Evolutionary conservation across 2,888 invertebrate genomes (phyloP).

Genomic region (Lasioglossum pauxillum): DNA sequence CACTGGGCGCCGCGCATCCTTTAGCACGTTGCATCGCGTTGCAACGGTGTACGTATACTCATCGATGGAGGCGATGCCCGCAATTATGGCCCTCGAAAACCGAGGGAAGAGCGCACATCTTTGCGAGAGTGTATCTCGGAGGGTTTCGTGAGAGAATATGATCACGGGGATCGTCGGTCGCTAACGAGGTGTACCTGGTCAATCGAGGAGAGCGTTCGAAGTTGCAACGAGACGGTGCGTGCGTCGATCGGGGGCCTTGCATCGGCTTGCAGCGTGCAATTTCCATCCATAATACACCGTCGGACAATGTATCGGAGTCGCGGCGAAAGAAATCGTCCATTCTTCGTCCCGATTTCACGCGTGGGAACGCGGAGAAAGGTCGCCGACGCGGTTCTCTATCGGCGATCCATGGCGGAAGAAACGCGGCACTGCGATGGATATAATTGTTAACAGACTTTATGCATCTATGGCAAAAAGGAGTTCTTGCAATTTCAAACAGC

Average conservation of each 20-base stretch:
- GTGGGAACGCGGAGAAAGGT: conserved; percentile 72
- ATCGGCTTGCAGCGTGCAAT: conserved; percentile 29
- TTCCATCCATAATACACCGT: conserved; percentile 41
- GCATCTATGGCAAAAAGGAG: background rate
- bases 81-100: background rate
- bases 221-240: background rate
- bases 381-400: conserved; percentile 55
- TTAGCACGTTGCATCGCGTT: background rate
- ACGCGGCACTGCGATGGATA: background rate
- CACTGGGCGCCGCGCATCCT: background rate
- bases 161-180: background rate
- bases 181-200: conserved; percentile 7
- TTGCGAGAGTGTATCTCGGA: background rate
- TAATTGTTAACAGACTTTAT: background rate
- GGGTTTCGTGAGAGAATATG: conserved; percentile 10
- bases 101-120: background rate
- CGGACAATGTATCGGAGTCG: conserved; percentile 56
- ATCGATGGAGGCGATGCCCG: background rate
- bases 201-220: background rate
- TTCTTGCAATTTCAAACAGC: too few species aligned
- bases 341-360: conserved; percentile 64
- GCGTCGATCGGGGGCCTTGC: conserved; percentile 21
- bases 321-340: conserved; percentile 52
- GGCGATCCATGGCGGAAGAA: conserved; percentile 53
- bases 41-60: background rate